Evolutionary conservation across 2,797 vertebrate species (phyloP).

Genomic region (Sebastes vulpes): DNA sequence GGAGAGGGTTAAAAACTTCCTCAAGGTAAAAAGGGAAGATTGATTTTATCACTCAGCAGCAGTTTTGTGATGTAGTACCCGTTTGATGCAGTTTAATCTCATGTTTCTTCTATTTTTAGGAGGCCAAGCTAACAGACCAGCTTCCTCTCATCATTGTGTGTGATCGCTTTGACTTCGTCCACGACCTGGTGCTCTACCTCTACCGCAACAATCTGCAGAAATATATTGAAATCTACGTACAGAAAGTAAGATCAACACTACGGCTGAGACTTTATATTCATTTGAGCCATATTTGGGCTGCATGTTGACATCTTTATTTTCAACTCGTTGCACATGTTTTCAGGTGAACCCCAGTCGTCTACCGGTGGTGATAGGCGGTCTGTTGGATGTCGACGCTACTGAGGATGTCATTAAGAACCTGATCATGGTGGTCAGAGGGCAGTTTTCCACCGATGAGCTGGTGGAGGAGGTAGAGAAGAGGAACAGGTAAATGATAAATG

Average conservation of each 20-base stretch:
- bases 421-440: conserved; percentile 90
- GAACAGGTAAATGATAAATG: conserved; percentile 85
- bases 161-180: conserved; percentile 97
- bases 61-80: not conserved
- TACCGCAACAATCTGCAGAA: conserved; percentile 98
- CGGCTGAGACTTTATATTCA: not conserved
- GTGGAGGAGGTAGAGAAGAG: conserved; percentile 96
- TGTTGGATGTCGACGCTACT: conserved; percentile 93
- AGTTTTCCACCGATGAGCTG: conserved; percentile 92
- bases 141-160: conserved; percentile 97
- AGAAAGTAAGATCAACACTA: conserved; percentile 88
- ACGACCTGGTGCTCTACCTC: conserved; percentile 96
- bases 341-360: conserved; percentile 93
- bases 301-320: not conserved
- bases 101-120: conserved; percentile 76
- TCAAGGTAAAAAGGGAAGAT: conserved; percentile 80
- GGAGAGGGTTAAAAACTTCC: conserved; percentile 91
- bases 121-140: conserved; percentile 97
- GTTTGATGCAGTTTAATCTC: not conserved
- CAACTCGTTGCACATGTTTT: not conserved
- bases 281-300: not conserved
- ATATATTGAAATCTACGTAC: conserved; percentile 98
- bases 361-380: conserved; percentile 93
- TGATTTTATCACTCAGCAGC: not conserved
- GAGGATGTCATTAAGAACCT: conserved; percentile 90